A percentile compares a stretch with the other conserved stretches of the same genome.
These are phyloP conservation scores for Cerceris rybyensis DNA, from an alignment of 2,888 invertebrate genomes.

Conservation along the genomic window DNA sequence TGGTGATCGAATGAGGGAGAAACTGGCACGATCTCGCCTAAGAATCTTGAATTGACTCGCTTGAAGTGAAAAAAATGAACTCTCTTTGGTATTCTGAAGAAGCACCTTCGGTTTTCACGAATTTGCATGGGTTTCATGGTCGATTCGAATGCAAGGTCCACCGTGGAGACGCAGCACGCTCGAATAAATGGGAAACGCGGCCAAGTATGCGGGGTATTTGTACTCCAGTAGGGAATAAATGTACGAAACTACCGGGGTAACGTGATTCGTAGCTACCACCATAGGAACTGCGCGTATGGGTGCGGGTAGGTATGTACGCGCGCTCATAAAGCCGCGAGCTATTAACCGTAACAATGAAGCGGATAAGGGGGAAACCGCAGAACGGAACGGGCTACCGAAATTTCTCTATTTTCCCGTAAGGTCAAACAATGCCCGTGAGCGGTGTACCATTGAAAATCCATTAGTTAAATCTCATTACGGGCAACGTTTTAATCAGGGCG, in stretches of 20 bases:
- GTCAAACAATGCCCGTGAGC: constrained; percentile 34
- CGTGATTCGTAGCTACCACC: background rate
- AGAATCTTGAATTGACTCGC: no score
- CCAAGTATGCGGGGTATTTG: background rate
- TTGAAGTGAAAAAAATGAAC: no score
- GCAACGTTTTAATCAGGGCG: no score
- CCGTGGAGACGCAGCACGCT: no score
- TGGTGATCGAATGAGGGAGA: no score
- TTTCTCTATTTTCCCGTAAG: constrained; percentile 34
- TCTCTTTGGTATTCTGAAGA: no score
- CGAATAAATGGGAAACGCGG: no score
- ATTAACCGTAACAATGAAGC: constrained; percentile 56
- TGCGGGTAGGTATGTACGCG: constrained; percentile 5
- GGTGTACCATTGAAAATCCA: constrained; percentile 39
- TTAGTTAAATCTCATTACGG: constrained; percentile 12
- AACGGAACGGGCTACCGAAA: constrained; percentile 28
- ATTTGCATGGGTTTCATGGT: no score
- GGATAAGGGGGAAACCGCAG: constrained; percentile 10
- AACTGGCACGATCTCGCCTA: no score
- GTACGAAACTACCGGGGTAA: background rate
- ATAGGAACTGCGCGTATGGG: background rate
- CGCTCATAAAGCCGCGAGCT: constrained; percentile 59
- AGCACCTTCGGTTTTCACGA: no score
- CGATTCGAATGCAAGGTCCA: no score
- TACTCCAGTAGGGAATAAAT: constrained; percentile 20